phyloP scores from a whole-genome alignment of 2,888 invertebrate genomes.

The Lissonota sp. region DNA sequence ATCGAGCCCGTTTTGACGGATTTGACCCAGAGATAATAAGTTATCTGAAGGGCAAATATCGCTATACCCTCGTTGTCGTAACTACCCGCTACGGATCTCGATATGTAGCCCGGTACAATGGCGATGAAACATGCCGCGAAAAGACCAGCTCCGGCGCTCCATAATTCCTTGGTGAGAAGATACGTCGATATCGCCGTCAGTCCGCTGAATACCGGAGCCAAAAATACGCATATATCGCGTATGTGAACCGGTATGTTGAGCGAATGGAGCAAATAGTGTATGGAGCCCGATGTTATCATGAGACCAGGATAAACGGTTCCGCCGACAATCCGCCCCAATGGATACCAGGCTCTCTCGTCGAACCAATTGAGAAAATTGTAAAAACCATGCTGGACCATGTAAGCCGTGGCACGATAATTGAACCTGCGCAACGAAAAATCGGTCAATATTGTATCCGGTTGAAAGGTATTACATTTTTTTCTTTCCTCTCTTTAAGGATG shows the following conservation, averaged over 20 bases:
- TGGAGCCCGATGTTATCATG: conserved; percentile 99
- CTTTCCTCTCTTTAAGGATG: too few relatives aligned
- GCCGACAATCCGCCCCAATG: conserved; percentile 98
- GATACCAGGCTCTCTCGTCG: conserved; percentile 99
- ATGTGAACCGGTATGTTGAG: conserved; percentile 99
- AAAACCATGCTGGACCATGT: conserved; percentile 99
- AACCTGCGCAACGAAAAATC: conserved; percentile 88
- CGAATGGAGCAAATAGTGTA: conserved; percentile 96
- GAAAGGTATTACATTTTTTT: too few relatives aligned
- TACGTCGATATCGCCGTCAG: conserved; percentile 99
- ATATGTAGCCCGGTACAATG: conserved; percentile 99
- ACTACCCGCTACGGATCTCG: conserved; percentile 99
- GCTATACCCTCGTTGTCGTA: conserved; percentile 99
- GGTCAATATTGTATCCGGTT: too few relatives aligned
- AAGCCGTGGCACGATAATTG: conserved; percentile 99
- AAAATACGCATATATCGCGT: conserved; percentile 98
- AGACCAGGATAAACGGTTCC: conserved; percentile 99
- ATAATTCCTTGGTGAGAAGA: conserved; percentile 97
- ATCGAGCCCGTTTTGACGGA: conserved; percentile 99
- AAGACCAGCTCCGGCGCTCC: conserved; percentile 97
- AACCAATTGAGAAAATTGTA: conserved; percentile 99
- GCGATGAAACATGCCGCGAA: conserved; percentile 99
- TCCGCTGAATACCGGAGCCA: conserved; percentile 99
- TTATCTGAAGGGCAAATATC: conserved; percentile 99
- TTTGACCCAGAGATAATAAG: conserved; percentile 99